Conservation (phyloP, 2,113 vertebrate species). For the Chaenocephalus aceratus region DNA sequence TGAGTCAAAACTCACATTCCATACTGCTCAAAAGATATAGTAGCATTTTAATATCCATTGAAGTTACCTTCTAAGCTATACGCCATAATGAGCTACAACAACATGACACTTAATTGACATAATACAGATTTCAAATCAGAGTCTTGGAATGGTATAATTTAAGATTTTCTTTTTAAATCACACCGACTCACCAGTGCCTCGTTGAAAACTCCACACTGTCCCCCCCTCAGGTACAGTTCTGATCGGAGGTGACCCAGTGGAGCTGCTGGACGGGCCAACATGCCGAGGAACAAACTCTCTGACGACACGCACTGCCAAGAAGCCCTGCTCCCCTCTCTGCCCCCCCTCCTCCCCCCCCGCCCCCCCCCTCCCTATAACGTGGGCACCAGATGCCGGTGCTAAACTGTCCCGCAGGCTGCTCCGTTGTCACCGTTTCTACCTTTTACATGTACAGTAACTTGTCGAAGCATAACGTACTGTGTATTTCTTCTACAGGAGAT, state of each 20-base stretch:
- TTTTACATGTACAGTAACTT: conserved; percentile 93
- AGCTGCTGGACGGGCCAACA: conserved; percentile 53
- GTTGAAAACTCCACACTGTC: neutral
- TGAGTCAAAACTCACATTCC: too few species aligned
- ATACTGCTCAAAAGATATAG: too few species aligned
- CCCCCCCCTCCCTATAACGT: conserved; percentile 7
- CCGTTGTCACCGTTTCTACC: conserved; percentile 83
- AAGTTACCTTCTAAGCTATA: too few species aligned
- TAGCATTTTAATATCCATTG: too few species aligned
- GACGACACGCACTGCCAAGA: conserved; percentile 84
- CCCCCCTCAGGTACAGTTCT: conserved; percentile 70
- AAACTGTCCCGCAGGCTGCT: conserved; percentile 74
- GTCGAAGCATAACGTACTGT: conserved; percentile 90
- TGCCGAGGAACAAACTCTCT: conserved; percentile 60
- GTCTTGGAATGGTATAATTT: too few species aligned
- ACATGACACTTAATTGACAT: too few species aligned
- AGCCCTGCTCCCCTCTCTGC: conserved; percentile 62
- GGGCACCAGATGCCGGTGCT: conserved; percentile 79
- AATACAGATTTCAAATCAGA: too few species aligned
- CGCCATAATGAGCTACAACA: too few species aligned
- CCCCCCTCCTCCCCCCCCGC: neutral
- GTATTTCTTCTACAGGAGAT: conserved; percentile 90
- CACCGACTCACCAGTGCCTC: neutral
- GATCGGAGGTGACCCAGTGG: conserved; percentile 41
- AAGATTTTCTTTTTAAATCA: neutral